Evolutionary conservation across 2,113 vertebrate species (phyloP).

Genomic region (Leucopsar rothschildi): DNA sequence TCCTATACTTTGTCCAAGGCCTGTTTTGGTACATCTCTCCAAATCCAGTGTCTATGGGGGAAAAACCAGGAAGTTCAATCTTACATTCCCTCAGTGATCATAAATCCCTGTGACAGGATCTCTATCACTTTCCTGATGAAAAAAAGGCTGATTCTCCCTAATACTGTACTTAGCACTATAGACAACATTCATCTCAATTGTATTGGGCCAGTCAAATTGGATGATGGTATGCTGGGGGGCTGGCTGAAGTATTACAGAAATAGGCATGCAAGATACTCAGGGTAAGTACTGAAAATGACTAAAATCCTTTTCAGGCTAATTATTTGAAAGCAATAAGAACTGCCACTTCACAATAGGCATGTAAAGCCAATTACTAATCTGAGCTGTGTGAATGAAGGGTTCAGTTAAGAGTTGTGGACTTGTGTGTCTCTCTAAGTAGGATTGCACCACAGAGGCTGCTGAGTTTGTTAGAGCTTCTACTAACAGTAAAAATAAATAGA

Average conservation of each 20-base stretch:
- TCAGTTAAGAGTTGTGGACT: background rate
- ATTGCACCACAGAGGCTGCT: background rate
- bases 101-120: background rate
- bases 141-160: background rate
- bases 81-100: background rate
- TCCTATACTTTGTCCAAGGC: background rate
- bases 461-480: background rate
- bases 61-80: background rate
- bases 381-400: background rate
- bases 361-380: background rate
- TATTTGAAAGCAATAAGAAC: background rate
- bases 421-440: background rate
- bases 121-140: background rate
- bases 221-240: background rate
- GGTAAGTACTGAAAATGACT: background rate
- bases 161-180: background rate
- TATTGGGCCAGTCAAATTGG: background rate
- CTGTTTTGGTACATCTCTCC: background rate
- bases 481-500: background rate
- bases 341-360: background rate
- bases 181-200: background rate
- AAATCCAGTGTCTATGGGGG: background rate
- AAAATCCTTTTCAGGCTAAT: background rate
- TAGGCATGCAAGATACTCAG: background rate
- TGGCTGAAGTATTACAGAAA: background rate